Conservation (phyloP, 2,888 invertebrate species). For the Conistra vaccinii region DNA sequence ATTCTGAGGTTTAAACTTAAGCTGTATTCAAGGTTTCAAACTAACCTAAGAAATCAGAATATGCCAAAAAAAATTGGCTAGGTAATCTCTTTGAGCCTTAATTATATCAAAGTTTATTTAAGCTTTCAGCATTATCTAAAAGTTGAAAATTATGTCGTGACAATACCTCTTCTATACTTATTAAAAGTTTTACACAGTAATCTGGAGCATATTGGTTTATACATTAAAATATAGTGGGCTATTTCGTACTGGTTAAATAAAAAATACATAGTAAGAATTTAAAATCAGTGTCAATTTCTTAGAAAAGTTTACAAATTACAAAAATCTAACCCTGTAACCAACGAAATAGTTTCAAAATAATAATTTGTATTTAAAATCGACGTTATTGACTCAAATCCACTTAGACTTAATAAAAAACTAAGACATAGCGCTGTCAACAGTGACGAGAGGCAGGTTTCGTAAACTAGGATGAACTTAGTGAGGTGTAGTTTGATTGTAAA, state of each 20-base stretch:
- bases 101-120: conserved; percentile 2
- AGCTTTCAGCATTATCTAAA: background rate
- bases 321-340: background rate
- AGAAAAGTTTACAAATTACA: conserved; percentile 4
- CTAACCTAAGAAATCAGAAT: background rate
- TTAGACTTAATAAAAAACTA: too few relatives aligned
- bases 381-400: too few relatives aligned
- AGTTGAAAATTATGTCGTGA: conserved; percentile 2
- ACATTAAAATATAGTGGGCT: background rate
- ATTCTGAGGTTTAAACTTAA: background rate
- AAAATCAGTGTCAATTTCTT: conserved; percentile 21
- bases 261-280: background rate
- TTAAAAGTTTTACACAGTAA: background rate
- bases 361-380: too few relatives aligned
- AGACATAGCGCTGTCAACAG: too few relatives aligned
- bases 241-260: too few relatives aligned
- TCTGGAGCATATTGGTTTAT: conserved; percentile 4
- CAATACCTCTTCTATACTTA: conserved; percentile 14
- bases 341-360: background rate
- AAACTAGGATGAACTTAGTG: too few relatives aligned
- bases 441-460: too few relatives aligned
- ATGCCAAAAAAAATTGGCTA: too few relatives aligned
- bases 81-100: background rate
- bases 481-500: too few relatives aligned
- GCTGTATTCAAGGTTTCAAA: background rate